Conservation (phyloP, 2,888 invertebrate genomes). For the Athetis lepigone region DNA sequence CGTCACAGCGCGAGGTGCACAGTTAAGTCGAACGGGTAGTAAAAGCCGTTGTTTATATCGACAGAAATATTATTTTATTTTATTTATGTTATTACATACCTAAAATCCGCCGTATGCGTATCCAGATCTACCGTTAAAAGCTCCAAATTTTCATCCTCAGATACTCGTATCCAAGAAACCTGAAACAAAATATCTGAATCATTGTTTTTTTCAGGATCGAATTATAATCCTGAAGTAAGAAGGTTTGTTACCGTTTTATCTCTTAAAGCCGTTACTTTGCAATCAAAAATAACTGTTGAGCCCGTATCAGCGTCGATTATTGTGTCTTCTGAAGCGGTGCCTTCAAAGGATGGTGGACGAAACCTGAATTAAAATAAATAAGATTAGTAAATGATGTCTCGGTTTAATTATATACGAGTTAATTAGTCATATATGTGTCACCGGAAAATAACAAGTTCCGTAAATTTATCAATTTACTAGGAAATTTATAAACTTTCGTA, state of each 20-base stretch:
- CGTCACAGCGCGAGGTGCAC: too few species aligned
- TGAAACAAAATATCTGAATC: slow-evolving; percentile 73
- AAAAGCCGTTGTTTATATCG: too few species aligned
- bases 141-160: slow-evolving; percentile 92
- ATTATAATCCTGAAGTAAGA: not conserved
- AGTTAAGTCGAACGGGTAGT: too few species aligned
- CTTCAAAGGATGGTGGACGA: slow-evolving; percentile 86
- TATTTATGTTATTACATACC: slow-evolving; percentile 73
- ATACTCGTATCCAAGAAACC: slow-evolving; percentile 93
- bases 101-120: slow-evolving; percentile 92
- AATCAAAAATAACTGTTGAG: slow-evolving; percentile 88
- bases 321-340: slow-evolving; percentile 77
- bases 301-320: slow-evolving; percentile 86
- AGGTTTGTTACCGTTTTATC: slow-evolving; percentile 85
- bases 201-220: not conserved
- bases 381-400: not conserved
- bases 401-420: not conserved
- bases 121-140: slow-evolving; percentile 92
- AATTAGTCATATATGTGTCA: too few species aligned
- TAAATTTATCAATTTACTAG: too few species aligned
- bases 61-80: too few species aligned
- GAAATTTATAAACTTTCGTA: too few species aligned
- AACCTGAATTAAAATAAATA: slow-evolving; percentile 74
- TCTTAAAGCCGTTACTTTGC: slow-evolving; percentile 85
- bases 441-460: too few species aligned